Base-by-base conservation (phyloP, 2,113 vertebrate species). In the Caracal caracal region DNA sequence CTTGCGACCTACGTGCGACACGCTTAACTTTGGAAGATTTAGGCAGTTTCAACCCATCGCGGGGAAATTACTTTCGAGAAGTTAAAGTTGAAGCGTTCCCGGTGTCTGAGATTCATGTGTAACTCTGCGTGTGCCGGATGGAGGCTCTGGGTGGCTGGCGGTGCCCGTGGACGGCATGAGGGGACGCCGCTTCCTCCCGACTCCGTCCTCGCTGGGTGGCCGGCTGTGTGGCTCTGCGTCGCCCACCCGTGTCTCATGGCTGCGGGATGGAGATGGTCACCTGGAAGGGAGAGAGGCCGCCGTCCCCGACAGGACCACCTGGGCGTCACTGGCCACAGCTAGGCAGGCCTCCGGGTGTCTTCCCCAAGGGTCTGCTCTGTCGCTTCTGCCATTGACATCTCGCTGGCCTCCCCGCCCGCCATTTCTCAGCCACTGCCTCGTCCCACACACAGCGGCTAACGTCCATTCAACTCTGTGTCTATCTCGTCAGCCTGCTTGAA, bases 61-160 rank as follows among this genome's bases (percentile, higher is more conserved):
- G 37, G n/a, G 22, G 20, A 37, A 93, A 53, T 43, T 33, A 17
- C 70, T 63, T 63, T 88, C 35, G 33, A 33, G 73, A 85, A 56
- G 51, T 85, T 30, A 43, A 30, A 16, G 51, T 49, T 71, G 56
- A 61, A n/a, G 13, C 59, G 22, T 51, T 61, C 81, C 47, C 47
- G 76, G 28, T 16, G 43, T 19, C 40, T 37, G 20, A 66, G 30
- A 59, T 75, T 53, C 30, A 20, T 13, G 10, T 56, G 63, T 20
- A 40, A 22, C 11, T 40, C 28, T 11, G 3, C 22, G 0, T 49
- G 22, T 47, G 20, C 75, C 0, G 0, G 16, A 19, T 37, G 40
- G 56, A 47, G 0, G 9, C 11, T 61, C 33, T 22, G 30, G 65
- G 8, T 0, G 8, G 28, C 19, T 1, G 30, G 37, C 11, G 11